Evolutionary conservation across 2,113 vertebrate species (phyloP).

Genomic region (Rynchops niger): DNA sequence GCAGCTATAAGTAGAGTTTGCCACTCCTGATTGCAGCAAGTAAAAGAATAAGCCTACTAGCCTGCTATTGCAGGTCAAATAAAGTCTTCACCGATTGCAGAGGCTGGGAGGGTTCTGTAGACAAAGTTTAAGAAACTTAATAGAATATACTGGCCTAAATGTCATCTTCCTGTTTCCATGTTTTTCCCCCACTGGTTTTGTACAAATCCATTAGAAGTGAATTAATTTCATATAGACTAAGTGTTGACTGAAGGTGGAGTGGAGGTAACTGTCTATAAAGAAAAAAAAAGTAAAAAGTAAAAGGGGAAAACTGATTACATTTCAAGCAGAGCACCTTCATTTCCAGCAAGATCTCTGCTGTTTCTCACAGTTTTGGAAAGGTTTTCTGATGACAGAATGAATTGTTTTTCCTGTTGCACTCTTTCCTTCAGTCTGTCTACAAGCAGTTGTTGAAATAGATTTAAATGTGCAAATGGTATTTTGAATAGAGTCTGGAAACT

Average conservation of each 20-base stretch:
- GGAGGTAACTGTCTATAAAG: background rate
- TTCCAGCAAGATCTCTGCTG: constrained; percentile 30
- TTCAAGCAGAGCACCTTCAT: constrained; percentile 25
- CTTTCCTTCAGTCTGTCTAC: constrained; percentile 29
- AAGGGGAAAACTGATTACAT: background rate
- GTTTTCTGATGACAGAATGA: constrained; percentile 38
- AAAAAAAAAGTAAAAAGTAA: background rate
- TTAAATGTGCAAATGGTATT: constrained; percentile 47
- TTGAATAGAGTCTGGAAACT: constrained; percentile 48
- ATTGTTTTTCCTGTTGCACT: constrained; percentile 39
- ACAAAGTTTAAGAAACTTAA: background rate
- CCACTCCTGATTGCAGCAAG: background rate
- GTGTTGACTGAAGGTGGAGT: background rate
- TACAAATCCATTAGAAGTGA: background rate
- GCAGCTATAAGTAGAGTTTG: background rate
- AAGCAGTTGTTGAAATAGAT: constrained; percentile 41
- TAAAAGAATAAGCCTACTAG: background rate
- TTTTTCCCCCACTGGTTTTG: rapidly evolving
- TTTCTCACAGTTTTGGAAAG: constrained; percentile 31
- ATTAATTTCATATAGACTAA: background rate
- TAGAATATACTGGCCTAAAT: background rate
- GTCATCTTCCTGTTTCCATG: background rate
- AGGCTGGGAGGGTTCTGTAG: background rate
- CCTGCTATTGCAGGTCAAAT: background rate
- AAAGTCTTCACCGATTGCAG: background rate